Conservation (phyloP, 2,888 invertebrate genomes). For the Agrochola lychnidis region DNA sequence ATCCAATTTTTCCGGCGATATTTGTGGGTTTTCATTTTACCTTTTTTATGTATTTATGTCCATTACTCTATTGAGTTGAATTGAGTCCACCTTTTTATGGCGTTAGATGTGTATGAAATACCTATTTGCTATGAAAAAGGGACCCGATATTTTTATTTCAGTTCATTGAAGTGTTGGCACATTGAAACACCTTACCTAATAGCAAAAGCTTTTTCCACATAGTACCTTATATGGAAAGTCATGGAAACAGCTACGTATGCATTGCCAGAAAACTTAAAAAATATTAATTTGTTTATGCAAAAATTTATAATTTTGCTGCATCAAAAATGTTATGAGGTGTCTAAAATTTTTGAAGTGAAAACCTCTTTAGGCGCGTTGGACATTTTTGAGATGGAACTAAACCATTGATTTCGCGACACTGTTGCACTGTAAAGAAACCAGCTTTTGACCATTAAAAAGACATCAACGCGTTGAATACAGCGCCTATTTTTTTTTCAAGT, state of each 20-base stretch:
- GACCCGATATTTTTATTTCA: background rate
- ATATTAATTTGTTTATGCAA: too few species aligned
- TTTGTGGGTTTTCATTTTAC: slow-evolving; percentile 13
- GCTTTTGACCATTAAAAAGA: too few species aligned
- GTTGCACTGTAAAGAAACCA: too few species aligned
- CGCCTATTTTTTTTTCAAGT: too few species aligned
- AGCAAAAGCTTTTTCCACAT: background rate
- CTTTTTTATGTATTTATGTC: slow-evolving; percentile 7
- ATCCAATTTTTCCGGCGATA: background rate
- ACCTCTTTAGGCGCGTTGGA: too few species aligned
- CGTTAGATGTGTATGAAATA: background rate
- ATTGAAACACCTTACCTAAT: background rate
- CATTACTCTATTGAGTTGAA: slow-evolving; percentile 1
- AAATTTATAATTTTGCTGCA: too few species aligned
- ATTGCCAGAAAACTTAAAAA: too few species aligned
- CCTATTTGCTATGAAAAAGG: slow-evolving; percentile 2
- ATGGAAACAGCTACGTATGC: background rate
- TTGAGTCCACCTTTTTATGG: slow-evolving; percentile 13
- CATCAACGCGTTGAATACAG: too few species aligned
- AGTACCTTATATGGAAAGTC: background rate
- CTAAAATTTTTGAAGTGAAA: too few species aligned
- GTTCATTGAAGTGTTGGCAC: background rate
- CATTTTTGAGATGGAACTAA: too few species aligned
- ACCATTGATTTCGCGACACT: too few species aligned
- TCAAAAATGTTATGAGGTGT: too few species aligned